Evolutionary conservation across 1,140 invertebrate genomes (phyloP), one percentile per base, ranked within the genome.

Genomic region (Notospermus geniculatus): DNA sequence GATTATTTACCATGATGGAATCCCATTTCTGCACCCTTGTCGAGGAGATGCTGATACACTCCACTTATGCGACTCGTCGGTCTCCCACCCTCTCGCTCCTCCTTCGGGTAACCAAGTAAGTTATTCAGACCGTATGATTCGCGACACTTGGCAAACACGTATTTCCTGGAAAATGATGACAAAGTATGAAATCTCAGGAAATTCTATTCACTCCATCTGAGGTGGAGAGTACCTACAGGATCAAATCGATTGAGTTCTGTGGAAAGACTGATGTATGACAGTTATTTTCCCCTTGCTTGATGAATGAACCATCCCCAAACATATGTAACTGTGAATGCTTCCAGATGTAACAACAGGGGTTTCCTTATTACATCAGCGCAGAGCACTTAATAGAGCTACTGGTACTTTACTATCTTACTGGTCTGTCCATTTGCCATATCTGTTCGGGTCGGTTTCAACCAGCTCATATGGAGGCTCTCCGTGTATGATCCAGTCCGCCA

Each of bases 41-140:
- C 54, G 45, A 62, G 55, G 61, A 73, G 63, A 17, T 54, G 30
- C 0, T 68, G 25, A 32, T 79, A 72, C 9, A 72, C 64, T 1
- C 64, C 61, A 22, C 66, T 67, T 2, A 71, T 30, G 36, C 78
- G 60, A 32, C 46, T 30, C n/a, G 76, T 80, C 9, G 79, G 79
- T 13, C 79, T 57, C 9, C 79, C 79, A 25, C 72, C 79, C 36
- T 63, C 73, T 56, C 80, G 54, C 60, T 81, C 78, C 46, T 81
- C 80, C 60, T 77, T 75, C 1, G 80, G 78, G 62, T 71, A 81
- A 13, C 55, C 57, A 25, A 72, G 54, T 7, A 64, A 64, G 62
- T 79, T 81, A 52, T 81, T 81, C 74, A 81, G 73, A 36, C 80
- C 80, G 58, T 81, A 81, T 13, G 72, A 68, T 61, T 81, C 80